Percentiles rank a stretch among this genome's conserved stretches.
Conservation (phyloP, 2,888 invertebrate species). For the Leptopilina syphax region DNA sequence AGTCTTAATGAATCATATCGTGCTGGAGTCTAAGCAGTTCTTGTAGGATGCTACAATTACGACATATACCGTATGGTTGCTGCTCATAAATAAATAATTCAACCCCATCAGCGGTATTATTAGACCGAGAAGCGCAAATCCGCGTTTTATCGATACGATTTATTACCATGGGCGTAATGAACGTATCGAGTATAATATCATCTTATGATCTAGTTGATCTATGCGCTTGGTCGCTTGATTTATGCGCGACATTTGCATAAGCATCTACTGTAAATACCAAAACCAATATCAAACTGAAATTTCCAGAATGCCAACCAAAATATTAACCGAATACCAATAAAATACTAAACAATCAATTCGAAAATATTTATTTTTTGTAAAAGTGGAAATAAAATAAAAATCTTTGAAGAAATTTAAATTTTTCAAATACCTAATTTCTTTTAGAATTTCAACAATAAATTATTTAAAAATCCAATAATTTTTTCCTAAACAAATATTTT, state of each 20-base stretch:
- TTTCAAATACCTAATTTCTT: too few relatives aligned
- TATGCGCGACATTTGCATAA: neutral
- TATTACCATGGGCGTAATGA: conserved; percentile 16
- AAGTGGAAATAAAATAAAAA: too few relatives aligned
- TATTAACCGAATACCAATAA: too few relatives aligned
- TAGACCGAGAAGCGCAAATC: conserved; percentile 27
- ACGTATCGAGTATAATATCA: neutral
- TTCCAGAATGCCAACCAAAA: too few relatives aligned
- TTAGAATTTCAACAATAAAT: too few relatives aligned
- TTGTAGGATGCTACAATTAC: conserved; percentile 10
- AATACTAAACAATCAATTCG: too few relatives aligned
- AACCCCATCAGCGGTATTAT: conserved; percentile 25
- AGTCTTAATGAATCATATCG: conserved; percentile 36
- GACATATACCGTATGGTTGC: conserved; percentile 18
- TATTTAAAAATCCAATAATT: too few relatives aligned
- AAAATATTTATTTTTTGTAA: too few relatives aligned
- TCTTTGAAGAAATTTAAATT: too few relatives aligned
- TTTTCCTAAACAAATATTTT: too few relatives aligned
- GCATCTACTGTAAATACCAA: too few relatives aligned
- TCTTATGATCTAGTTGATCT: conserved; percentile 6
- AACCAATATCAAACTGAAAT: too few relatives aligned
- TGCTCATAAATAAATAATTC: conserved; percentile 22
- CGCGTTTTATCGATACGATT: conserved; percentile 23
- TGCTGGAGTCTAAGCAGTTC: neutral
- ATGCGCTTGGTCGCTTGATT: neutral